phyloP scores from a whole-genome alignment of 2,797 vertebrate species.

The Megaceryle alcyon region DNA sequence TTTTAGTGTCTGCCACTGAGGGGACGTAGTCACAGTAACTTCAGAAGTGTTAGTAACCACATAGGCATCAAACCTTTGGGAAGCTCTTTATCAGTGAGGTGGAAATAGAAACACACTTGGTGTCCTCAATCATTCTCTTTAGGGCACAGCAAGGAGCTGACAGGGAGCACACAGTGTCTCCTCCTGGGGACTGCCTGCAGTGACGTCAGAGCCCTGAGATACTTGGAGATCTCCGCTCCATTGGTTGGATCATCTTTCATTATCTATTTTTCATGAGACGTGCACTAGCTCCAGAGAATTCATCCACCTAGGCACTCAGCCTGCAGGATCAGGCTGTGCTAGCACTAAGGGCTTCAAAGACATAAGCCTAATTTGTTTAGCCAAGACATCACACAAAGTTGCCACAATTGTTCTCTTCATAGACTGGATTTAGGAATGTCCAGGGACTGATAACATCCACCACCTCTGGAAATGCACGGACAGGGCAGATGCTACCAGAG shows the following conservation, averaged over 20 bases:
- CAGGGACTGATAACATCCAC: not conserved
- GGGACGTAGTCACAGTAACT: constrained; percentile 46
- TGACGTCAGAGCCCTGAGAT: constrained; percentile 53
- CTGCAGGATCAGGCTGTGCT: not conserved
- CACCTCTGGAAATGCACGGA: not conserved
- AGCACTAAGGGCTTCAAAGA: not conserved
- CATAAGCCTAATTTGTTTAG: not conserved
- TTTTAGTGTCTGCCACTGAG: constrained; percentile 32
- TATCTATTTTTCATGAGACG: constrained; percentile 37
- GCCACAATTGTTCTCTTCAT: not conserved
- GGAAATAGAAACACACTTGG: constrained; percentile 80
- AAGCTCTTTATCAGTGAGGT: constrained; percentile 64
- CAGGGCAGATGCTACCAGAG: not conserved
- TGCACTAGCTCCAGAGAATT: constrained; percentile 11
- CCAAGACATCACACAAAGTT: not conserved
- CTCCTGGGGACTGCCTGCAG: constrained; percentile 26
- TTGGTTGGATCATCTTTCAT: constrained; percentile 63
- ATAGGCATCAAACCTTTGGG: constrained; percentile 65
- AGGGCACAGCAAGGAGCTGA: constrained; percentile 49
- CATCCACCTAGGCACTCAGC: not conserved
- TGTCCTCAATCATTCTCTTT: constrained; percentile 74
- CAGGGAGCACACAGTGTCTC: constrained; percentile 54
- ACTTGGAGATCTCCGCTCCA: constrained; percentile 31
- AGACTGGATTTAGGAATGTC: not conserved
- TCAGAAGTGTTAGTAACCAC: constrained; percentile 72